These are phyloP conservation scores for Coptodon bakossiorum DNA, from an alignment of 2,113 vertebrate species.

Conservation along the genomic window DNA sequence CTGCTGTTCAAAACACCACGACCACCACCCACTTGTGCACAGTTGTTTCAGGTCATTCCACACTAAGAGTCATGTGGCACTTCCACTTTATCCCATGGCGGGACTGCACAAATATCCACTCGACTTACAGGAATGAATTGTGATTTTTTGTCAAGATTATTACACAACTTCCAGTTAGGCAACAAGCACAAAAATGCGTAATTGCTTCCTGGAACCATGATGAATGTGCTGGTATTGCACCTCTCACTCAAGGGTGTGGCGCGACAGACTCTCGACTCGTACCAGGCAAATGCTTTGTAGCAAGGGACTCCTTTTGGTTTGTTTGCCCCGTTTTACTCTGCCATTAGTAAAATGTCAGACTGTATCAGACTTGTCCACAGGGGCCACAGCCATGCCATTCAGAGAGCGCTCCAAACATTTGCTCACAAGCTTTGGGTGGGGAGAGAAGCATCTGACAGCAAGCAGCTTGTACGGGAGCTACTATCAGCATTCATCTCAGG, in stretches of 20 bases:
- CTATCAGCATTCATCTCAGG: constrained; percentile 35
- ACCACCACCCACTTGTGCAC: constrained; percentile 62
- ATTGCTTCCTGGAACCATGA: not conserved
- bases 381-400: constrained; percentile 48
- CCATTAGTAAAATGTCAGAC: constrained; percentile 64
- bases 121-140: not conserved
- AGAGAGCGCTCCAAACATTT: constrained; percentile 59
- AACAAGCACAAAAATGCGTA: not conserved
- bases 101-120: not conserved
- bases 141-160: not conserved
- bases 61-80: constrained; percentile 45
- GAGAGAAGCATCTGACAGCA: constrained; percentile 58
- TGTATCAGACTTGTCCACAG: constrained; percentile 48
- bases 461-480: constrained; percentile 38
- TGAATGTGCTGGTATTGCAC: not conserved
- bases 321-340: constrained; percentile 21
- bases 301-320: constrained; percentile 8
- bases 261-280: not conserved
- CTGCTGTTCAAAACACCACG: constrained; percentile 48
- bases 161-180: not conserved
- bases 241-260: not conserved
- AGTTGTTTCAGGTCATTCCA: constrained; percentile 73
- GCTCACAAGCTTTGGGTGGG: constrained; percentile 50
- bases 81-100: constrained; percentile 31
- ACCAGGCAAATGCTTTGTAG: constrained; percentile 12